Evolutionary conservation across 30 jellyfish, hydroid and myxozoan species (phyloP), one percentile per base, ranked within the genome.

Genomic region (Pseudorhiza aurosa): DNA sequence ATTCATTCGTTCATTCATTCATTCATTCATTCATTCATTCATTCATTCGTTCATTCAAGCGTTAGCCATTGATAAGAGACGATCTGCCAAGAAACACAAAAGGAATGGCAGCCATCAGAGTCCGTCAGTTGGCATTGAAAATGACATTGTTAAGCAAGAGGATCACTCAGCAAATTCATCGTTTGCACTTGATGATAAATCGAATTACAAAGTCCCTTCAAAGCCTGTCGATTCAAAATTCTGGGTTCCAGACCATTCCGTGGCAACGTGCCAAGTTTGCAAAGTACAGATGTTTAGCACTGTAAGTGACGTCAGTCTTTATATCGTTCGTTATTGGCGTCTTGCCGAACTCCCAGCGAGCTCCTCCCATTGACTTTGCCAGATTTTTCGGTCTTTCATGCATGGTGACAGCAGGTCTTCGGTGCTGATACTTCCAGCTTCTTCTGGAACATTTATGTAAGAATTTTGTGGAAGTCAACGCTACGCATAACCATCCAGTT

Each of bases 211-310:
- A 11, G 69, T 77, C 19, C 94, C 97, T 17, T 50, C 30, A 9
- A 58, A 21, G 55, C 87, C 96, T 28, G 93, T 83, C 5, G 88
- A 82, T 46, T 57, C 81, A 14, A 57, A 53, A 8, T 47, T 39
- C 10, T 92, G 98, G 98, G 79, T 73, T 8, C 21, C 93, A 6
- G 98, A 92, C 80, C 72, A 67, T 14, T 45, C 84, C 25, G 96
- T 71, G 21, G 29, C 85, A 24, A 36, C 75, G 4, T 92, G 98
- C 70, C 87, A 85, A 95, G 65, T 77, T 14, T 92, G 98, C 93
- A 57, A 92, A 11, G 69, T 75, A 7, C 77, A 72, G 25, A 33
- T 39, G 33, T 92, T 92, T 71, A 84, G 77, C 46, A 92, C 82
- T 51, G 98, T 92, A 59, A 35, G 98, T 63, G 14, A 0, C 0